These are phyloP conservation scores for Epistrophe eligans DNA, from an alignment of 2,888 invertebrate genomes.

Conservation along the genomic window DNA sequence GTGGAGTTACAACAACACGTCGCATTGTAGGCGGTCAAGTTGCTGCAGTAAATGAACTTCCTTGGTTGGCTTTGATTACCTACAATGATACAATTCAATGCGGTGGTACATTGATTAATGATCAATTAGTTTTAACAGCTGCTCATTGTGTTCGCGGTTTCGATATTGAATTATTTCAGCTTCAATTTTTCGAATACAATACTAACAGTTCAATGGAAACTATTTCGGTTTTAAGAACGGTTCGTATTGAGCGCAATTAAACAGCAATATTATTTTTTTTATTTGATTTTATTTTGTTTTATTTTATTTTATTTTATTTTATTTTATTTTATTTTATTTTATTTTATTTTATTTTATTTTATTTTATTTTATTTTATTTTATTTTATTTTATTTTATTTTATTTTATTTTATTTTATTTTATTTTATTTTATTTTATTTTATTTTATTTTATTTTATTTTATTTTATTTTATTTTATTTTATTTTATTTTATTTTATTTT, in stretches of 20 bases:
- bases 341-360: no score
- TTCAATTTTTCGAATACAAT: conserved; percentile 75
- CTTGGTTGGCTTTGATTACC: conserved; percentile 77
- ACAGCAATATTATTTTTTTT: no score
- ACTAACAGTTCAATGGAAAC: conserved; percentile 15
- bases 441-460: no score
- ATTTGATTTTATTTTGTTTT: not conserved
- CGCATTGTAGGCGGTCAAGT: conserved; percentile 77
- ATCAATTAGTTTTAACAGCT: conserved; percentile 77
- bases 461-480: no score
- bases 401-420: no score
- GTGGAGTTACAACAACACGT: conserved; percentile 74
- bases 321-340: no score
- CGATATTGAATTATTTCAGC: conserved; percentile 69
- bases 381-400: no score
- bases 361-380: no score
- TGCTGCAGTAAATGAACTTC: conserved; percentile 76
- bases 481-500: no score
- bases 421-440: no score
- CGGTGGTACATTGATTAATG: conserved; percentile 77
- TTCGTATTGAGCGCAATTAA: not conserved
- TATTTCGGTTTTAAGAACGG: conserved; percentile 78
- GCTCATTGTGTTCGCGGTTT: conserved; percentile 78
- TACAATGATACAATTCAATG: conserved; percentile 77
- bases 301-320: not conserved